Evolutionary conservation across 2,797 vertebrate genomes (phyloP).

Genomic region (Poecilia gillii): DNA sequence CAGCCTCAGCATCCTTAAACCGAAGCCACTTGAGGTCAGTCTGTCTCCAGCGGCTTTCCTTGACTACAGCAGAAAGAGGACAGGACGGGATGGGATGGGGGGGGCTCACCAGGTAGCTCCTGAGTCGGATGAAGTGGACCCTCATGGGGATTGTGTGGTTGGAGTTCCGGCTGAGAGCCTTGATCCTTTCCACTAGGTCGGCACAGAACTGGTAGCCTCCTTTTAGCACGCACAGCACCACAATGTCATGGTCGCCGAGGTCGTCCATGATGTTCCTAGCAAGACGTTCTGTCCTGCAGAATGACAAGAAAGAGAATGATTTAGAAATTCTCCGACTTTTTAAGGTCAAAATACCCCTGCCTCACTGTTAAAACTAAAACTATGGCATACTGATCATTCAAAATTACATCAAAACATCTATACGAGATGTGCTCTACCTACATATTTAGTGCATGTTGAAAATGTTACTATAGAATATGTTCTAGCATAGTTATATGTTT

Average conservation of each 20-base stretch:
- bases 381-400: neutral
- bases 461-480: neutral
- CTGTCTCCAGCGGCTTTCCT: neutral
- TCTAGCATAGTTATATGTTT: neutral
- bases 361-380: neutral
- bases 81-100: neutral
- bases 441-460: neutral
- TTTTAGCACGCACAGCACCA: conserved; percentile 91
- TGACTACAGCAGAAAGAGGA: neutral
- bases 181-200: conserved; percentile 89
- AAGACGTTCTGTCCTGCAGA: conserved; percentile 87
- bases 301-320: neutral
- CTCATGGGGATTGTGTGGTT: conserved; percentile 88
- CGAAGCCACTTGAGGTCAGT: neutral
- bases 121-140: conserved; percentile 92
- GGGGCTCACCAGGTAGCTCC: conserved; percentile 88
- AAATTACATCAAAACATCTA: neutral
- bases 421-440: neutral
- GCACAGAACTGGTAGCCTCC: conserved; percentile 93
- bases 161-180: conserved; percentile 89
- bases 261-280: conserved; percentile 93
- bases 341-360: neutral
- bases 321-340: neutral
- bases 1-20: neutral
- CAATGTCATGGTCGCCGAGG: conserved; percentile 89